Conservation (phyloP, 2,888 invertebrate genomes). For the Cheilosia soror region DNA sequence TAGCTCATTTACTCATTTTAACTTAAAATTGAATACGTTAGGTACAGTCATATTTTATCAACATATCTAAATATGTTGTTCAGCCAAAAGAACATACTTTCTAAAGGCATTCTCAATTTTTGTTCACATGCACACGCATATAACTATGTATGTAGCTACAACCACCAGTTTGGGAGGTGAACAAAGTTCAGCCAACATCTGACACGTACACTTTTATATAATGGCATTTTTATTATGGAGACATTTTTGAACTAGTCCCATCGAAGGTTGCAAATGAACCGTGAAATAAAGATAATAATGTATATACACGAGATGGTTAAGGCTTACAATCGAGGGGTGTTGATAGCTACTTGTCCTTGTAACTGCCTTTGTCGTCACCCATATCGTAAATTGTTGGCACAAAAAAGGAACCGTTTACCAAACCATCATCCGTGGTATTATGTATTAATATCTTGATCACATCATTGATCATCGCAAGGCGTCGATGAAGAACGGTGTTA, state of each 20-base stretch:
- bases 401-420: conserved; percentile 46
- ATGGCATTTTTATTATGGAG: conserved; percentile 63
- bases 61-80: conserved; percentile 42
- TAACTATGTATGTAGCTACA: neutral
- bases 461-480: conserved; percentile 57
- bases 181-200: conserved; percentile 43
- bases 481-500: conserved; percentile 42
- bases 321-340: conserved; percentile 44
- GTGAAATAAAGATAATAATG: conserved; percentile 71
- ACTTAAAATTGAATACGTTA: too few relatives aligned
- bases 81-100: conserved; percentile 22
- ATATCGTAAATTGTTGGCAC: conserved; percentile 32
- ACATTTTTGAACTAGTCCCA: conserved; percentile 62
- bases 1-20: too few relatives aligned
- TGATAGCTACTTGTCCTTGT: conserved; percentile 59
- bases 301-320: conserved; percentile 39
- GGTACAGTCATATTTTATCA: conserved; percentile 27
- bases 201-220: conserved; percentile 58
- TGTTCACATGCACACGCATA: neutral
- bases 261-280: conserved; percentile 67
- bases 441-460: conserved; percentile 57
- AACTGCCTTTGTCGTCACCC: conserved; percentile 37
- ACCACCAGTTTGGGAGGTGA: conserved; percentile 16
- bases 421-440: conserved; percentile 30
- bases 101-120: conserved; percentile 1